Evolutionary conservation across 1,140 invertebrate genomes (phyloP).

Genomic region (Phthorimaea operculella): DNA sequence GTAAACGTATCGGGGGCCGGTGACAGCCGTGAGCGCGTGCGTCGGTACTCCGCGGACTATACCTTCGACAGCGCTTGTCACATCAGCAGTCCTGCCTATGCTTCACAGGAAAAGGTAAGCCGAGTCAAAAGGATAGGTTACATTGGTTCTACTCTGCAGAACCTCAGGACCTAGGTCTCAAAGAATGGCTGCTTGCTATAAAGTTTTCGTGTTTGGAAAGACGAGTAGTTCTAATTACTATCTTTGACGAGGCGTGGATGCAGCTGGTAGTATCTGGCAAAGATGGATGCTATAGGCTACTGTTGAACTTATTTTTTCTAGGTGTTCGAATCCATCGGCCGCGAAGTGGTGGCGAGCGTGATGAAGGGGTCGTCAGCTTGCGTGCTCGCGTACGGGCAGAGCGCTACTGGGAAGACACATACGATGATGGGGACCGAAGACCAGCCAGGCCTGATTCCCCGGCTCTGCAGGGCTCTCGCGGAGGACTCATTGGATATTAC

Average conservation of each 20-base stretch:
- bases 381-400: slow-evolving; percentile 83
- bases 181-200: too few relatives aligned
- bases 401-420: slow-evolving; percentile 82
- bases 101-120: slow-evolving; percentile 73
- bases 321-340: slow-evolving; percentile 76
- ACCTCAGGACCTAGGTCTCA: too few relatives aligned
- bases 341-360: slow-evolving; percentile 70
- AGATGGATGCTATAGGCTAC: too few relatives aligned
- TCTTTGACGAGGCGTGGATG: too few relatives aligned
- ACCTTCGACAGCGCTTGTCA: slow-evolving; percentile 74
- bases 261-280: too few relatives aligned
- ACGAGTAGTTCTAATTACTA: too few relatives aligned
- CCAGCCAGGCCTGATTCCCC: slow-evolving; percentile 51
- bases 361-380: slow-evolving; percentile 72
- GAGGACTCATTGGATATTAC: slow-evolving; percentile 35
- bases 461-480: slow-evolving; percentile 64
- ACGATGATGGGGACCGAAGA: slow-evolving; percentile 76
- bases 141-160: too few relatives aligned
- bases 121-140: too few relatives aligned
- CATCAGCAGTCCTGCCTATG: slow-evolving; percentile 61
- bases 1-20: slow-evolving; percentile 72
- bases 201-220: too few relatives aligned
- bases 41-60: slow-evolving; percentile 77
- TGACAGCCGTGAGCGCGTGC: slow-evolving; percentile 73
- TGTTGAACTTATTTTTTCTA: slow-evolving; percentile 32